Evolutionary conservation across 2,888 invertebrate species (phyloP).

Genomic region (Phengaris alcon): DNA sequence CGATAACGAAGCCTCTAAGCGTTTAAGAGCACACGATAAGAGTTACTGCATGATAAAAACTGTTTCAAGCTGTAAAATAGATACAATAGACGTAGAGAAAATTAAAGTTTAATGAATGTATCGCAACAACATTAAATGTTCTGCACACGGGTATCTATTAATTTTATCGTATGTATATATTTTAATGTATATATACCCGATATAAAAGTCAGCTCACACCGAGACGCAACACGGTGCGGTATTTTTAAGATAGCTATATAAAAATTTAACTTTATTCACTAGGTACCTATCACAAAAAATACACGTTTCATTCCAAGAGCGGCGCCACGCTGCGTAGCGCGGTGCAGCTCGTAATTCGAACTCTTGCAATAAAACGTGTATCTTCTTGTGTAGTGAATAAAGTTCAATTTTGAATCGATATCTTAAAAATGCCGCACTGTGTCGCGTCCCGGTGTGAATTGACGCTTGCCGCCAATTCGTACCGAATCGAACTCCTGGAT

Average conservation of each 20-base stretch:
- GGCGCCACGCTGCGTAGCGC: no score
- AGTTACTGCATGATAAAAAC: conserved; percentile 7
- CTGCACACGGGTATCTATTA: conserved; percentile 20
- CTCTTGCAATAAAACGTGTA: no score
- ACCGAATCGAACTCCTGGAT: conserved; percentile 52
- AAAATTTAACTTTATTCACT: no score
- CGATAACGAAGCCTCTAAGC: not conserved
- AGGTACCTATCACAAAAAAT: no score
- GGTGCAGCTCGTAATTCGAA: no score
- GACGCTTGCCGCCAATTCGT: conserved; percentile 46
- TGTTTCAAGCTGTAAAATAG: not conserved
- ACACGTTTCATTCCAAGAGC: no score
- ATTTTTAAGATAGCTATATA: no score
- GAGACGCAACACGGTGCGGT: no score
- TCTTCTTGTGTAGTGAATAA: no score
- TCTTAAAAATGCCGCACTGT: no score
- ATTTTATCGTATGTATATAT: conserved; percentile 40
- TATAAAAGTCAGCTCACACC: conserved; percentile 36
- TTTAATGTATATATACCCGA: conserved; percentile 47
- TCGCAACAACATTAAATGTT: conserved; percentile 18
- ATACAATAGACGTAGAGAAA: conserved; percentile 1
- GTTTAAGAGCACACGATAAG: not conserved
- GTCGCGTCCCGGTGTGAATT: no score
- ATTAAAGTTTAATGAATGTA: conserved; percentile 7
- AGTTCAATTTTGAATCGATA: no score